phyloP scores from a whole-genome alignment of 2,113 vertebrate species.

The Oceanites oceanicus region DNA sequence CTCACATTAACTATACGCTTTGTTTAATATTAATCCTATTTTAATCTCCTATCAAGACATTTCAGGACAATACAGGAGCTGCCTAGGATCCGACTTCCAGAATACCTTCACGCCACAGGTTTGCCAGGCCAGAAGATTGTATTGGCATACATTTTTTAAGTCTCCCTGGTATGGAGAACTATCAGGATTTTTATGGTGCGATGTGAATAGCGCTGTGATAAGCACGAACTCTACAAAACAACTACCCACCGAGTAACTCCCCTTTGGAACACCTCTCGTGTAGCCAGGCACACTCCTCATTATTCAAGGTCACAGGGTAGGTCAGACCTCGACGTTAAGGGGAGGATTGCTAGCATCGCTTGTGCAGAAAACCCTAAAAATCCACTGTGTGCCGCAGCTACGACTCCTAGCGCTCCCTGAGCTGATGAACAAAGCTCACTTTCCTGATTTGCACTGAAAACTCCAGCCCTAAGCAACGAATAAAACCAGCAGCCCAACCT shows the following conservation, averaged over 20 bases:
- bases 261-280: accelerated
- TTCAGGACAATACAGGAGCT: background rate
- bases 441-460: background rate
- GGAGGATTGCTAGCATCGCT: accelerated
- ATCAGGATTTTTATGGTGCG: background rate
- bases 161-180: background rate
- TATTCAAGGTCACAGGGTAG: background rate
- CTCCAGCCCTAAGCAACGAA: background rate
- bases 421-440: background rate
- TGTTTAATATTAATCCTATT: background rate
- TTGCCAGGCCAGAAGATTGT: background rate
- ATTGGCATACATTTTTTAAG: background rate
- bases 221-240: background rate
- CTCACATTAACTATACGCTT: background rate
- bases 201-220: background rate
- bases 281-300: background rate
- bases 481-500: background rate
- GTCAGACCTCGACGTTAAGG: background rate
- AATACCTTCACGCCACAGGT: accelerated
- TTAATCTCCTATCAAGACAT: background rate
- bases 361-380: background rate
- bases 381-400: background rate
- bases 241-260: background rate
- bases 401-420: background rate
- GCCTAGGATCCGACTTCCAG: background rate